Evolutionary conservation across 2,797 vertebrate species (phyloP).

Genomic region (Platalea minor): DNA sequence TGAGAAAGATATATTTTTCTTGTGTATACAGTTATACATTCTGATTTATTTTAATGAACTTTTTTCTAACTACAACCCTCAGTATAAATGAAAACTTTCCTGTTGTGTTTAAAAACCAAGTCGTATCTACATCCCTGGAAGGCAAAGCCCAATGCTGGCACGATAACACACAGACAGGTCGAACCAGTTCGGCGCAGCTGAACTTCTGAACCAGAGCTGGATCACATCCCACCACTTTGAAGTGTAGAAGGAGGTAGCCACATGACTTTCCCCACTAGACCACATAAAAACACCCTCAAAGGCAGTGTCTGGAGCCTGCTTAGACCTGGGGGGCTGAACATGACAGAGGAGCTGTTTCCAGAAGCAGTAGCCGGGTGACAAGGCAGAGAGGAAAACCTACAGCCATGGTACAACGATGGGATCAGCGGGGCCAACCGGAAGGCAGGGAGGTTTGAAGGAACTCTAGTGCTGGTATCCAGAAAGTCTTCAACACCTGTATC

Average conservation of each 20-base stretch:
- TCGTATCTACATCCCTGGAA: not conserved
- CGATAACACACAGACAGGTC: accelerated
- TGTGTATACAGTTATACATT: not conserved
- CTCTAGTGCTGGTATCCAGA: not conserved
- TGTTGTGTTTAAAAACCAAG: not conserved
- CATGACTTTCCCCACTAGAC: not conserved
- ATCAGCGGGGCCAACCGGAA: not conserved
- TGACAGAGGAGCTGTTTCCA: not conserved
- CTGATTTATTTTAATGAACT: not conserved
- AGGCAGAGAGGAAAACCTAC: not conserved
- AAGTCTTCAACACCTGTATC: not conserved
- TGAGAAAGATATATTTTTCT: not conserved
- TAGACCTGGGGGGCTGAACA: not conserved
- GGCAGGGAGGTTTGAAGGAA: not conserved
- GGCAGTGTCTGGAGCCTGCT: not conserved
- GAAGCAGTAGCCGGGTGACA: not conserved
- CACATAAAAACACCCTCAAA: not conserved
- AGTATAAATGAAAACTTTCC: not conserved
- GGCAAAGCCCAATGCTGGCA: not conserved
- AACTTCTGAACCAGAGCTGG: conserved; percentile 10
- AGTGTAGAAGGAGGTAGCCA: not conserved
- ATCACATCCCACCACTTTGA: not conserved
- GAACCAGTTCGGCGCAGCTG: not conserved
- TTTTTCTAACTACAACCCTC: not conserved
- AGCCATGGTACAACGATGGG: accelerated